Evolutionary conservation across 2,113 vertebrate genomes (phyloP).

Genomic region (Telmatochromis sp.): DNA sequence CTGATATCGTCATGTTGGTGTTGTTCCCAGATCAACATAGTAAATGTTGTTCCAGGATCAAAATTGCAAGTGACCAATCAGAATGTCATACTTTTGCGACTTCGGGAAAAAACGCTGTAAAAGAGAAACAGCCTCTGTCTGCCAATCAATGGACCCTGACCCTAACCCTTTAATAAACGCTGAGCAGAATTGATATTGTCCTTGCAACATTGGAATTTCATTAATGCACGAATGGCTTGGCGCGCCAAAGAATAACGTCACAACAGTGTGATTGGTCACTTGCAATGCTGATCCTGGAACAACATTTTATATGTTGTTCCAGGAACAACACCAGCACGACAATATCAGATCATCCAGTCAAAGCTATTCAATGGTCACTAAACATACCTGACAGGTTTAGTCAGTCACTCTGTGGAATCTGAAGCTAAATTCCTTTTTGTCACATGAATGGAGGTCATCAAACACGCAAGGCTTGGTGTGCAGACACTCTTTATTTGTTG

Average conservation of each 20-base stretch:
- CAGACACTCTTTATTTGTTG: not conserved
- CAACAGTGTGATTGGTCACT: not conserved
- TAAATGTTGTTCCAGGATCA: not conserved
- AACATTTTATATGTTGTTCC: too few species aligned
- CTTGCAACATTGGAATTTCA: not conserved
- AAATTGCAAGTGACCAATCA: not conserved
- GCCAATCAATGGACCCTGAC: accelerated
- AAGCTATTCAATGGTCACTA: not conserved
- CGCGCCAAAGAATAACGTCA: accelerated
- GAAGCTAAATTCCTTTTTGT: not conserved
- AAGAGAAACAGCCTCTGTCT: not conserved
- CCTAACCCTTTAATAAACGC: not conserved
- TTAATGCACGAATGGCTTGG: not conserved
- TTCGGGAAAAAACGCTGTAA: accelerated
- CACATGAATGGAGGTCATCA: not conserved
- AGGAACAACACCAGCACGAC: too few species aligned
- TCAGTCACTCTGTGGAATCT: not conserved
- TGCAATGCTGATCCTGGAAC: not conserved
- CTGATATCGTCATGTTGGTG: not conserved
- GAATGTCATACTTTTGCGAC: not conserved
- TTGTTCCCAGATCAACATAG: not conserved
- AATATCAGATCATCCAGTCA: not conserved
- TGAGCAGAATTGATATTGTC: not conserved
- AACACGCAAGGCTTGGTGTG: not conserved
- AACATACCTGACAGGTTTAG: not conserved